Conservation (phyloP, 2,113 vertebrate genomes). For the Albula glossodonta region DNA sequence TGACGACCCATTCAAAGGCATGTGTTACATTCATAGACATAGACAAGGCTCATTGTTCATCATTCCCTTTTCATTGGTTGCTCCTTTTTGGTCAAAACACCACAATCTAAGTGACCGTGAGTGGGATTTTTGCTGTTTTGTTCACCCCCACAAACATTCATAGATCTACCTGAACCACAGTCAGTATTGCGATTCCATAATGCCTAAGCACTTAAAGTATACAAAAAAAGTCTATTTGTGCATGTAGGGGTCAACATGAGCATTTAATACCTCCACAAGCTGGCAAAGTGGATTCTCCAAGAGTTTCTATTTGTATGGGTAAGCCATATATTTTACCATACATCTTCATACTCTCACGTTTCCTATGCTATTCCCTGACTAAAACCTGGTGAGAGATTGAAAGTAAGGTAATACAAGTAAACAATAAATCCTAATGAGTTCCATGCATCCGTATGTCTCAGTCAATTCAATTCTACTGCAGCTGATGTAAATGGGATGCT, state of each 20-base stretch:
- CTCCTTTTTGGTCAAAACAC: no score
- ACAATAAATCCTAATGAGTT: not conserved
- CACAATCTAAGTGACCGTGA: no score
- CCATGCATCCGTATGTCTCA: not conserved
- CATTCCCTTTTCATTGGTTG: no score
- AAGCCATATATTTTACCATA: not conserved
- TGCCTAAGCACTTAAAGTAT: not conserved
- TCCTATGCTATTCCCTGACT: not conserved
- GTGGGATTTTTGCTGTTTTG: no score
- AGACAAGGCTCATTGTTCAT: no score
- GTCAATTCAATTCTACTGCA: not conserved
- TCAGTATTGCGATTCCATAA: not conserved
- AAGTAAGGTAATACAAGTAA: no score
- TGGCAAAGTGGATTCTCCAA: no score
- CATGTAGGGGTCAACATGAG: no score
- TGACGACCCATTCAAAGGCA: no score
- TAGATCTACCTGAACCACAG: no score
- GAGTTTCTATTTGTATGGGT: not conserved
- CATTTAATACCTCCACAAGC: not conserved
- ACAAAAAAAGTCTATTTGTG: not conserved
- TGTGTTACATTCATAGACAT: no score
- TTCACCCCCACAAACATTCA: no score
- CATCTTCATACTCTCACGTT: not conserved
- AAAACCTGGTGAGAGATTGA: not conserved
- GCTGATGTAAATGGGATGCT: not conserved